Evolutionary conservation across 1,140 invertebrate genomes (phyloP).

Genomic region (Trichonephila inaurata): DNA sequence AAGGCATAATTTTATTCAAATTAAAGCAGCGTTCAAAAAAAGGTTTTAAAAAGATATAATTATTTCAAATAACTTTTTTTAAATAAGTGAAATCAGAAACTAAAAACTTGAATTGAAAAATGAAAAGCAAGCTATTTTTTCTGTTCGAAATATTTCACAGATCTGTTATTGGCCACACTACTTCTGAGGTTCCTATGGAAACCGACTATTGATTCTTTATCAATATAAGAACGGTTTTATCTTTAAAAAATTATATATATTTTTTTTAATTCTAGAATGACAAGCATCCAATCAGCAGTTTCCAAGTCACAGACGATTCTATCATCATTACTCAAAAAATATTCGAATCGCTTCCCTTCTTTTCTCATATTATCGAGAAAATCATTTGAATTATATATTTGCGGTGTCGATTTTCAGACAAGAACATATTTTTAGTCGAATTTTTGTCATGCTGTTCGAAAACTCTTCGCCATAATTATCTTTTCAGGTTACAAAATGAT

Average conservation of each 20-base stretch:
- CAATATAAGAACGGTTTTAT: constrained; percentile 52
- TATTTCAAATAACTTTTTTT: not conserved
- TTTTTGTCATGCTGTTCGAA: too few relatives aligned
- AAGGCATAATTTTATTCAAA: too few relatives aligned
- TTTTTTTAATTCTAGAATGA: not conserved
- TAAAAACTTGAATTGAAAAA: not conserved
- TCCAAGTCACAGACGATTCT: not conserved
- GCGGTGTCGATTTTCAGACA: too few relatives aligned
- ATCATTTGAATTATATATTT: too few relatives aligned
- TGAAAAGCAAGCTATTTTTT: not conserved
- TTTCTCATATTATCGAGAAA: not conserved
- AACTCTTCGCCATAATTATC: too few relatives aligned
- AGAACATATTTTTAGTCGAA: too few relatives aligned
- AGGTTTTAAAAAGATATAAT: not conserved
- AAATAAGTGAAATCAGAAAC: not conserved
- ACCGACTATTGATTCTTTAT: constrained; percentile 59
- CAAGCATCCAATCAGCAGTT: not conserved
- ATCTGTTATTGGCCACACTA: constrained; percentile 23
- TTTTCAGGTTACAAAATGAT: too few relatives aligned
- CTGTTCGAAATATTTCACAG: not conserved
- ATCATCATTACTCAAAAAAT: not conserved
- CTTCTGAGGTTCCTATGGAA: constrained; percentile 11
- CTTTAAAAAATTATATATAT: not conserved
- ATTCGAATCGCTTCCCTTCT: not conserved
- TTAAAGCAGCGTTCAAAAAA: not conserved